These are phyloP conservation scores for Pocillopora damicornis DNA, from an alignment of 64 coral and sea anemone species.

Conservation along the genomic window DNA sequence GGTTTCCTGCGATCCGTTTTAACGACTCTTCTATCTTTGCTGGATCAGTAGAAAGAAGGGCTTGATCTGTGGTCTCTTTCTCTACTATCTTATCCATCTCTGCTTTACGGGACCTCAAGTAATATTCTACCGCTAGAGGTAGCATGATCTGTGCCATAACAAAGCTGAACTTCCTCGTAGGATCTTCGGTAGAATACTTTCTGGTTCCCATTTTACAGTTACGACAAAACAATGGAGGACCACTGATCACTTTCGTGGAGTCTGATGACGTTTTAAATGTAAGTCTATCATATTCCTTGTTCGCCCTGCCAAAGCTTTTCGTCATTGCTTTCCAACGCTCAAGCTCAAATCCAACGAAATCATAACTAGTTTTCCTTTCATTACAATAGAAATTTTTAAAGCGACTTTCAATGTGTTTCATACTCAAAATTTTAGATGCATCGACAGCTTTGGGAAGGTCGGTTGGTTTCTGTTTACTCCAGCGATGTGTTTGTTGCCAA, in stretches of 20 bases:
- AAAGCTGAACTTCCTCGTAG: not conserved
- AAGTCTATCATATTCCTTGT: not conserved
- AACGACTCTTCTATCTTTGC: not conserved
- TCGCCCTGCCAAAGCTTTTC: not conserved
- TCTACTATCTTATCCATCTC: not conserved
- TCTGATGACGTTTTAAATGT: not conserved
- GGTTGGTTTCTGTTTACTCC: not conserved
- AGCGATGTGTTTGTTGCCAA: not conserved
- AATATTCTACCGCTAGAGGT: not conserved
- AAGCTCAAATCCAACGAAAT: not conserved
- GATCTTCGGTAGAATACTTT: not conserved
- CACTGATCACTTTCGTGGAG: not conserved
- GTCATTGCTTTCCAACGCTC: not conserved
- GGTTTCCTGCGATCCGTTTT: not conserved
- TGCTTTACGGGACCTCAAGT: not conserved
- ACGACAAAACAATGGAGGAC: slow-evolving; percentile 2
- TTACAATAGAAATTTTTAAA: slow-evolving; percentile 18
- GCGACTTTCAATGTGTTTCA: not conserved
- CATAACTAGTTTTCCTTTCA: not conserved
- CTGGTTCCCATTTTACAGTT: not conserved
- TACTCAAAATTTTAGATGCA: not conserved
- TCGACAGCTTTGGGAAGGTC: no score
- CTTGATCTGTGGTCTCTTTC: not conserved
- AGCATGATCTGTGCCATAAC: slow-evolving; percentile 5
- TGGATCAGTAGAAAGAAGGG: not conserved